phyloP scores from a whole-genome alignment of 2,888 invertebrate species.

The Iphiclides podalirius region DNA sequence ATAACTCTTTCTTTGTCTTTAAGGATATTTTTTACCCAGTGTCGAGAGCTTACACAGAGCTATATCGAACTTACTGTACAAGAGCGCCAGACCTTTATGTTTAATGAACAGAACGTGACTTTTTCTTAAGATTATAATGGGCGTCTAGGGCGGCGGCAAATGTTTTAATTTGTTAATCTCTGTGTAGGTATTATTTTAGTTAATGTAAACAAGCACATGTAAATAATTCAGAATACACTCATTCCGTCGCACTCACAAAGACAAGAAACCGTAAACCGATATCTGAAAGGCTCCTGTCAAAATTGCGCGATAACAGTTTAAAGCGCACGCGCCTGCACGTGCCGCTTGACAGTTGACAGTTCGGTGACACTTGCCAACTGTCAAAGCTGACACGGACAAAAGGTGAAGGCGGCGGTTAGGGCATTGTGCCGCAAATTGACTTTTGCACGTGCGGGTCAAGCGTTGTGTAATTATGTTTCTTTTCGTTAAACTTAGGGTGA shows the following conservation, averaged over 20 bases:
- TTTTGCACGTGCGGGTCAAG: conserved; percentile 44
- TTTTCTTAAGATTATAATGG: no score
- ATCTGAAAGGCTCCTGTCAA: conserved; percentile 63
- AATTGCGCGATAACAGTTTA: conserved; percentile 60
- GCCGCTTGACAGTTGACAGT: conserved; percentile 61
- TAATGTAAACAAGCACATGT: no score
- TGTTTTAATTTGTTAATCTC: no score
- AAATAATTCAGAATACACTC: no score
- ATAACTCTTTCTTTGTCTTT: no score
- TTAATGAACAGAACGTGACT: no score
- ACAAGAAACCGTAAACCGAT: conserved; percentile 43
- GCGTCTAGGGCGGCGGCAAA: no score
- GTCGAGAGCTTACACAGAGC: no score
- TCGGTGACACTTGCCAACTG: conserved; percentile 44
- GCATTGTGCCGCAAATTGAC: conserved; percentile 56
- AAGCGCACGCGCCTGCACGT: conserved; percentile 69
- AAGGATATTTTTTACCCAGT: no score
- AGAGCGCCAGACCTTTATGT: no score
- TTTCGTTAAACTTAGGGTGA: neutral
- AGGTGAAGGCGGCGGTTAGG: conserved; percentile 44
- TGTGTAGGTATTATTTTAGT: no score
- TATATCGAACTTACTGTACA: no score
- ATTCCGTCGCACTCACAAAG: conserved; percentile 28
- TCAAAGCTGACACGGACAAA: conserved; percentile 50
- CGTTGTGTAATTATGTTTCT: conserved; percentile 14